These are phyloP conservation scores for Apogon hyalosoma DNA, from an alignment of 2,797 vertebrate genomes.

Conservation along the genomic window DNA sequence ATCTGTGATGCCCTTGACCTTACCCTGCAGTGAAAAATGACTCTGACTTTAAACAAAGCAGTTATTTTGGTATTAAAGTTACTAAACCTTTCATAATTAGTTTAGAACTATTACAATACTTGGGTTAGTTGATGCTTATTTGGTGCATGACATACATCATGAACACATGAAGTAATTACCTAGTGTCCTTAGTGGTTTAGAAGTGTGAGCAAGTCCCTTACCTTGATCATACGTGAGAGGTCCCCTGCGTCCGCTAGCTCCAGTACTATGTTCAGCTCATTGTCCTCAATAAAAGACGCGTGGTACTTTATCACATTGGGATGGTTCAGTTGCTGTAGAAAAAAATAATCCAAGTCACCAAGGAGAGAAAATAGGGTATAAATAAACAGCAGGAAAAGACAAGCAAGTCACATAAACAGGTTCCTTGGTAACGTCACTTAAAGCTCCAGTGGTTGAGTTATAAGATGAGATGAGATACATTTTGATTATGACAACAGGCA, in stretches of 20 bases:
- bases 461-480: too few species aligned
- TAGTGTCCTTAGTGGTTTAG: slow-evolving; percentile 9
- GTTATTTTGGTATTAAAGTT: too few species aligned
- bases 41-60: too few species aligned
- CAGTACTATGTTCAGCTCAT: slow-evolving; percentile 97
- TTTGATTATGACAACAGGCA: too few species aligned
- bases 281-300: slow-evolving; percentile 98
- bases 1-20: too few species aligned
- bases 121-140: too few species aligned
- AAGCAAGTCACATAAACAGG: slow-evolving; percentile 58
- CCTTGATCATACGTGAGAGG: slow-evolving; percentile 99
- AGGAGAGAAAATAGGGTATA: slow-evolving; percentile 3
- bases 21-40: too few species aligned
- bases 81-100: too few species aligned
- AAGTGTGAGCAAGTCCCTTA: slow-evolving; percentile 67
- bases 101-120: too few species aligned
- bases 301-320: slow-evolving; percentile 99
- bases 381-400: slow-evolving; percentile 23
- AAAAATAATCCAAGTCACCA: slow-evolving; percentile 27
- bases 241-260: slow-evolving; percentile 97
- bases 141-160: slow-evolving; percentile 5
- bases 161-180: neutral
- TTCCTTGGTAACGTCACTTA: slow-evolving; percentile 39
- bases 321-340: slow-evolving; percentile 94
- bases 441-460: slow-evolving; percentile 3